Evolutionary conservation across 1,140 invertebrate genomes (phyloP).

Genomic region (Charaxes varanes): DNA sequence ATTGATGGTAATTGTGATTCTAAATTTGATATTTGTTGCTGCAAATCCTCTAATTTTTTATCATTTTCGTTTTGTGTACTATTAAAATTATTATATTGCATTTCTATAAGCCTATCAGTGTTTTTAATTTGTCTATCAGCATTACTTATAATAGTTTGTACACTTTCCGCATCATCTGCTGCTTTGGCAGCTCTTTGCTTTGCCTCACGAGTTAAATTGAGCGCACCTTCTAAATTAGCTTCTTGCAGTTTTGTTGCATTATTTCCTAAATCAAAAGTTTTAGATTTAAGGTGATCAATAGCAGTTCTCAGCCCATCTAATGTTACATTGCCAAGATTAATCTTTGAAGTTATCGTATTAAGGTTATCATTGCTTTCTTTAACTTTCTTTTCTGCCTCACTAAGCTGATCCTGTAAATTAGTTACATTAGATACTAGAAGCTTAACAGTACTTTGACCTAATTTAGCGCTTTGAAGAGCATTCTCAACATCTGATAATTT

Average conservation of each 20-base stretch:
- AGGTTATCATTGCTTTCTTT: conserved; percentile 77
- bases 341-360: conserved; percentile 84
- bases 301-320: conserved; percentile 84
- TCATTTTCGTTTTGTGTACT: conserved; percentile 82
- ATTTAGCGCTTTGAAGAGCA: conserved; percentile 84
- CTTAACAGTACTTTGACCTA: conserved; percentile 84
- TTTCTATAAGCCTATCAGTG: conserved; percentile 86
- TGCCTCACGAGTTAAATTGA: conserved; percentile 89
- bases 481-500: conserved; percentile 86
- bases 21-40: conserved; percentile 79
- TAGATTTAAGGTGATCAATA: conserved; percentile 82
- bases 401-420: conserved; percentile 67
- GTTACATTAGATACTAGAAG: conserved; percentile 70
- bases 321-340: conserved; percentile 85
- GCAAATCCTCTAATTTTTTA: conserved; percentile 76
- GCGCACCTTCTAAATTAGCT: conserved; percentile 94
- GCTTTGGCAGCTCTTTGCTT: conserved; percentile 82
- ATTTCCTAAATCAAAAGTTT: conserved; percentile 84
- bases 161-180: conserved; percentile 80
- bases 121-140: conserved; percentile 88
- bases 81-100: conserved; percentile 81
- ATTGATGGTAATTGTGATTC: conserved; percentile 86
- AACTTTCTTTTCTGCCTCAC: conserved; percentile 62
- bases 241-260: conserved; percentile 95
- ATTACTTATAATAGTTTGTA: conserved; percentile 77